Percentiles rank a stretch among this genome's conserved stretches.
phyloP scores from a whole-genome alignment of 2,888 invertebrate genomes.

The Clusia tigrina region DNA sequence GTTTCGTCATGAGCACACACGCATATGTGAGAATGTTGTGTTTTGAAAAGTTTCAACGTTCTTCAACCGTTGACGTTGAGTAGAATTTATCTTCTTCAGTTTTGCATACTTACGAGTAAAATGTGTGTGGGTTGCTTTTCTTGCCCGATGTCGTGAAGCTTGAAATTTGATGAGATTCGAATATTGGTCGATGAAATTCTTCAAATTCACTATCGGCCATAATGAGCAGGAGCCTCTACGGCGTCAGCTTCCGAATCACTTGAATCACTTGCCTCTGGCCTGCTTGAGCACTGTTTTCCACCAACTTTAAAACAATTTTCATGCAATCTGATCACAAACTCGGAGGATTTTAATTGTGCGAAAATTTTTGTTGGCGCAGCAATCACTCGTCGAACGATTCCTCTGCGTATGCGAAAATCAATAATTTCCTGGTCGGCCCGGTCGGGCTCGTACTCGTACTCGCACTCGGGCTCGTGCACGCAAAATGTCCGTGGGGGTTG shows the following conservation, averaged over 20 bases:
- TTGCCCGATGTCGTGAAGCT: constrained; percentile 71
- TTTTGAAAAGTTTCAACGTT: background rate
- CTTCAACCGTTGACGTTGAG: background rate
- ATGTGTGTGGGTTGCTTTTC: constrained; percentile 72
- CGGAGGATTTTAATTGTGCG: background rate
- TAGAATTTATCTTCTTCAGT: background rate
- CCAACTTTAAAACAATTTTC: background rate
- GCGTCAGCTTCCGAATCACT: background rate
- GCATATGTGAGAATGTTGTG: too few species aligned
- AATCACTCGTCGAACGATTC: background rate
- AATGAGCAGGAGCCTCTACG: constrained; percentile 27
- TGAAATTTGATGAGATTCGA: constrained; percentile 76
- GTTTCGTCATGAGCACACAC: background rate
- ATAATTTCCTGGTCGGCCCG: constrained; percentile 57
- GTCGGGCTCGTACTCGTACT: too few species aligned
- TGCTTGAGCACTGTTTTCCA: background rate
- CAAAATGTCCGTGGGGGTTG: constrained; percentile 25
- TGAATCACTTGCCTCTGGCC: background rate
- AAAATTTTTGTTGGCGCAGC: background rate
- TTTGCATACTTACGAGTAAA: constrained; percentile 90
- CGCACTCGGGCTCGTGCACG: background rate
- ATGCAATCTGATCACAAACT: background rate
- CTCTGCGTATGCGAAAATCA: constrained; percentile 46
- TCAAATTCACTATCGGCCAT: constrained; percentile 96
- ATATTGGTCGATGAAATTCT: constrained; percentile 78